Evolutionary conservation across 2,888 invertebrate genomes (phyloP).

Genomic region (Lasioglossum marginatum): DNA sequence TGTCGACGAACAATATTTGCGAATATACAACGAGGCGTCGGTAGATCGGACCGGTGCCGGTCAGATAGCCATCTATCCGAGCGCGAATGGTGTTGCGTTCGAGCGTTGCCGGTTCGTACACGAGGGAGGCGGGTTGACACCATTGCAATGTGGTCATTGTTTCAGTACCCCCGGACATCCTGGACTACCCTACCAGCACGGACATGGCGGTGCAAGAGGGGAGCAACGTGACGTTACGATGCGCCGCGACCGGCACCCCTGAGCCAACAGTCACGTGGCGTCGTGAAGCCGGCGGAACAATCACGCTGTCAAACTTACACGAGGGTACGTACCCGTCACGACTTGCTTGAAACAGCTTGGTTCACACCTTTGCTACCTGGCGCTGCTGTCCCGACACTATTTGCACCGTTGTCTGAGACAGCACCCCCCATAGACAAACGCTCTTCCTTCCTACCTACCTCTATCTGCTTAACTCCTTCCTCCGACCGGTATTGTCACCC

Average conservation of each 20-base stretch:
- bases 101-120: slow-evolving; percentile 42
- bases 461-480: slow-evolving; percentile 11
- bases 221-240: slow-evolving; percentile 93
- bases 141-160: slow-evolving; percentile 74
- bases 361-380: background rate
- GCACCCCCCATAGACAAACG: background rate
- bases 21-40: slow-evolving; percentile 45
- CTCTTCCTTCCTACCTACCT: background rate
- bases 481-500: slow-evolving; percentile 32
- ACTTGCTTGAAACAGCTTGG: background rate
- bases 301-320: slow-evolving; percentile 84
- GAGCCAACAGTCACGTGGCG: slow-evolving; percentile 95
- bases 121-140: slow-evolving; percentile 42
- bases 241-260: slow-evolving; percentile 95
- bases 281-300: slow-evolving; percentile 88
- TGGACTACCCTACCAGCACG: slow-evolving; percentile 94
- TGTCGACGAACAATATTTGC: slow-evolving; percentile 60
- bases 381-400: background rate
- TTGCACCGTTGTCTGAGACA: background rate
- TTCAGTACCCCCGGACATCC: slow-evolving; percentile 93
- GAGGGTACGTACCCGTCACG: slow-evolving; percentile 74
- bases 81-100: slow-evolving; percentile 38
- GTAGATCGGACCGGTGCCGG: slow-evolving; percentile 40
- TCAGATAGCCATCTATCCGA: slow-evolving; percentile 64
- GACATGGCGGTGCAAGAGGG: slow-evolving; percentile 95